A percentile compares a stretch with the other conserved stretches of the same genome.
Evolutionary conservation across 2,888 invertebrate genomes (phyloP).

Genomic region (Unio pictorum): DNA sequence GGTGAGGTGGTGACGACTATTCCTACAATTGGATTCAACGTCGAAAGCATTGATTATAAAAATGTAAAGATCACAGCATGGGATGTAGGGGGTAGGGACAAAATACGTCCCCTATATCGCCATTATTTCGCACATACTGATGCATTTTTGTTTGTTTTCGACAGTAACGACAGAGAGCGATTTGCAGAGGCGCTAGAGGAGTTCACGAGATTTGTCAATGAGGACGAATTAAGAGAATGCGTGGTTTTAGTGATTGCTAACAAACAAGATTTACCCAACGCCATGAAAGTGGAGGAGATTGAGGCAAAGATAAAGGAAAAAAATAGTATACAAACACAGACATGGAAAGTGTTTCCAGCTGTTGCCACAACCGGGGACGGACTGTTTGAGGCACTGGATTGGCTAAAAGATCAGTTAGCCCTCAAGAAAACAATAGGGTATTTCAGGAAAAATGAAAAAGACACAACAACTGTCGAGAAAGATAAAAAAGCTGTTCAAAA

Average conservation of each 20-base stretch:
- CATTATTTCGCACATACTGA: constrained; percentile 42
- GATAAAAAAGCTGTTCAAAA: not conserved
- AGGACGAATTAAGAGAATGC: constrained; percentile 32
- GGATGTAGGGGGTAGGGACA: constrained; percentile 49
- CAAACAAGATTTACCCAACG: constrained; percentile 48
- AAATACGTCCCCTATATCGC: constrained; percentile 36
- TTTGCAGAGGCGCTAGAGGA: constrained; percentile 37
- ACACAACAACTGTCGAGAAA: not conserved
- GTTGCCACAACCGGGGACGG: constrained; percentile 25
- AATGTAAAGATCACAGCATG: constrained; percentile 32
- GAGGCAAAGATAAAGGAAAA: constrained; percentile 15
- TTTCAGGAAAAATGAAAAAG: not conserved
- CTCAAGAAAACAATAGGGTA: too few relatives aligned
- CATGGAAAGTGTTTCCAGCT: constrained; percentile 25
- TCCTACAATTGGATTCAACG: constrained; percentile 54
- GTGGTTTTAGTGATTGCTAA: constrained; percentile 44
- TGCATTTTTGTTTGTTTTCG: constrained; percentile 47
- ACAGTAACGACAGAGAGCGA: constrained; percentile 47
- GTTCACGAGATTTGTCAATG: constrained; percentile 9
- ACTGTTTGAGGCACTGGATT: constrained; percentile 31
- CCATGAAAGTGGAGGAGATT: constrained; percentile 34
- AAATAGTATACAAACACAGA: not conserved
- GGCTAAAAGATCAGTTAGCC: constrained; percentile 15
- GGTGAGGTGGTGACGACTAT: constrained; percentile 51
- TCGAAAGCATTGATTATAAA: constrained; percentile 39